Evolutionary conservation across 2,888 invertebrate genomes (phyloP).

Genomic region (Caradrina kadenii): DNA sequence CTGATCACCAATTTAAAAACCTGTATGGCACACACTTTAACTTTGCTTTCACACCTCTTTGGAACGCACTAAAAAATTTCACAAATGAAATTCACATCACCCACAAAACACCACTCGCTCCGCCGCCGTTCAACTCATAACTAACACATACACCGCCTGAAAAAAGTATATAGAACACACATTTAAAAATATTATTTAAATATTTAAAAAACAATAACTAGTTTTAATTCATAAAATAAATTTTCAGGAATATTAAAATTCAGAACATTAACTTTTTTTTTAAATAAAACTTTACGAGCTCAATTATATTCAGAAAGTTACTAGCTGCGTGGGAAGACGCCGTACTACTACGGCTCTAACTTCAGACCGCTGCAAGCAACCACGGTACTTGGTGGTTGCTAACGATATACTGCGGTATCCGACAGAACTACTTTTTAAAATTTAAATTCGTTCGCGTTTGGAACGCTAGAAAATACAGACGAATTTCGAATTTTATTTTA

Average conservation of each 20-base stretch:
- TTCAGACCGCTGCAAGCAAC: slow-evolving; percentile 12
- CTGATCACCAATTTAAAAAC: background rate
- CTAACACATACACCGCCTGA: background rate
- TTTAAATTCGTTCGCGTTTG: background rate
- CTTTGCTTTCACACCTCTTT: slow-evolving; percentile 40
- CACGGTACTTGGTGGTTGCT: background rate
- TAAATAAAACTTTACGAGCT: background rate
- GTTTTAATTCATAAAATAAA: background rate
- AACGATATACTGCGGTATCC: background rate
- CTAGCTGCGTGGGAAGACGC: background rate
- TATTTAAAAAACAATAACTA: background rate
- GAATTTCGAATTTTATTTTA: background rate
- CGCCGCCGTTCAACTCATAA: background rate
- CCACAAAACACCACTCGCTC: slow-evolving; percentile 6
- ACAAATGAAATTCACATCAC: slow-evolving; percentile 2
- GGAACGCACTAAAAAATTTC: slow-evolving; percentile 44
- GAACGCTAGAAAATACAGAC: too few relatives aligned
- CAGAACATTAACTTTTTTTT: too few relatives aligned
- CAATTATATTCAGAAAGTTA: background rate
- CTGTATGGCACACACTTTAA: slow-evolving; percentile 37
- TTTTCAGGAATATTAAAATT: background rate
- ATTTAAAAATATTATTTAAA: slow-evolving; percentile 8
- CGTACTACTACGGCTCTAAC: slow-evolving; percentile 34
- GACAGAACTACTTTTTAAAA: slow-evolving; percentile 11
- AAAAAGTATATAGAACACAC: background rate